Evolutionary conservation across 2,888 invertebrate genomes (phyloP), one percentile per base, ranked within the genome.

Genomic region (Saturnia japonica): DNA sequence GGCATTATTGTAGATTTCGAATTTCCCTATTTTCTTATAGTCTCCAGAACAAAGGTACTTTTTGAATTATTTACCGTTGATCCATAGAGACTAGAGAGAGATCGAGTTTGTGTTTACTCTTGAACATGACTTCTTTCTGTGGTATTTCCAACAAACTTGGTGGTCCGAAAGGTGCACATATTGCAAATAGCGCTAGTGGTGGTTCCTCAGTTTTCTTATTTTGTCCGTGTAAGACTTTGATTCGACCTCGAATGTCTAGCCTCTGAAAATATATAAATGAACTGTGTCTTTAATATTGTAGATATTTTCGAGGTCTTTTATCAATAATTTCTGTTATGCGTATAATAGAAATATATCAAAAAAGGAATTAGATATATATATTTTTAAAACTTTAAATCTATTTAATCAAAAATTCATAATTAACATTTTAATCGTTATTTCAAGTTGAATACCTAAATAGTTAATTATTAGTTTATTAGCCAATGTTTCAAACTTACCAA

Each of bases 61-160:
- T 34, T 40, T n/a, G 6, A 34, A n/a, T 57, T 68, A 76, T 82
- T 85, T 85, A 97, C 97, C 97, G 96, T 94, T 98, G 98, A 94
- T 99, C 99, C 98, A 99, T 99, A 64, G 99, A 99, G 79, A 99
- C 97, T 77, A 99, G 95, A 74, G 98, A 97, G 72, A 99, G 96
- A 92, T 99, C 99, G 82, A 99, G 95, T 88, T 99, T 99, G 95
- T 99, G 99, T 94, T 99, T 99, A 89, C 99, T 99, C 93, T 99
- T 99, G 95, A 99, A 99, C 97, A 99, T 99, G 81, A 99, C 98
- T 93, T 99, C 99, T 88, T 99, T 99, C 86, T 99, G 98, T 7
- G 99, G 99, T 77, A 99, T 97, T 91, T 99, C 99, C 72, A 99
- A 95, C 69, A 99, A 94, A 72, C 99, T 99, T 34, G 99, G 99